These are phyloP conservation scores for Mesembrinibis cayennensis DNA, from an alignment of 2,113 vertebrate genomes.

Conservation along the genomic window DNA sequence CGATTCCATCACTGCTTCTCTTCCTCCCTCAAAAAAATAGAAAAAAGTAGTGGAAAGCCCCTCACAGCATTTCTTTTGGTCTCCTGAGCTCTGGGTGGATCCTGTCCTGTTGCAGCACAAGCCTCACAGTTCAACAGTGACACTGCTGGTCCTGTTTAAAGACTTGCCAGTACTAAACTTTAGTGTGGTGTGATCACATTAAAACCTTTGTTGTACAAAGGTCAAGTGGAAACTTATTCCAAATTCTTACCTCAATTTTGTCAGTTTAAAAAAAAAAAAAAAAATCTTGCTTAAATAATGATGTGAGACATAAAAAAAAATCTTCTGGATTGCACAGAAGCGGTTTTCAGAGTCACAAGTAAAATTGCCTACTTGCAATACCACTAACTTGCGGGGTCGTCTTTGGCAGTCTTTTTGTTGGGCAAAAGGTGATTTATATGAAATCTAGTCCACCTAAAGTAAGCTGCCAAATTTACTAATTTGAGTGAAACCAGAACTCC, in stretches of 20 bases:
- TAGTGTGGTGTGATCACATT: neutral
- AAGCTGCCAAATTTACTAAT: neutral
- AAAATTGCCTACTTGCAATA: neutral
- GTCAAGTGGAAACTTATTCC: neutral
- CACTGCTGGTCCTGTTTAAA: neutral
- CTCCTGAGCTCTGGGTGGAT: neutral
- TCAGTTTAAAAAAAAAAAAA: neutral
- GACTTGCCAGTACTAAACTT: neutral
- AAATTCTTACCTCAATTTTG: neutral
- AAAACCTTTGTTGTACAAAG: neutral
- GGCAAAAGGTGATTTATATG: neutral
- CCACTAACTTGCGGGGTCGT: neutral
- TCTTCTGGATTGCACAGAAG: neutral
- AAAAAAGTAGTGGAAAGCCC: neutral
- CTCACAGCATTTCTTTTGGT: neutral
- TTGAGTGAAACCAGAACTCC: neutral
- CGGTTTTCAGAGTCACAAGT: neutral
- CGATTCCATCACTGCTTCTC: neutral
- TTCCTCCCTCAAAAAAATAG: neutral
- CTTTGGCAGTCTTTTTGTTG: neutral
- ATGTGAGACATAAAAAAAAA: neutral
- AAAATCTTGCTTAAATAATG: neutral
- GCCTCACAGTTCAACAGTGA: neutral
- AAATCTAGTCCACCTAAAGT: neutral
- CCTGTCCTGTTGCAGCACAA: neutral